Base-by-base conservation (phyloP, 2,113 vertebrate genomes). In the Vimba vimba region DNA sequence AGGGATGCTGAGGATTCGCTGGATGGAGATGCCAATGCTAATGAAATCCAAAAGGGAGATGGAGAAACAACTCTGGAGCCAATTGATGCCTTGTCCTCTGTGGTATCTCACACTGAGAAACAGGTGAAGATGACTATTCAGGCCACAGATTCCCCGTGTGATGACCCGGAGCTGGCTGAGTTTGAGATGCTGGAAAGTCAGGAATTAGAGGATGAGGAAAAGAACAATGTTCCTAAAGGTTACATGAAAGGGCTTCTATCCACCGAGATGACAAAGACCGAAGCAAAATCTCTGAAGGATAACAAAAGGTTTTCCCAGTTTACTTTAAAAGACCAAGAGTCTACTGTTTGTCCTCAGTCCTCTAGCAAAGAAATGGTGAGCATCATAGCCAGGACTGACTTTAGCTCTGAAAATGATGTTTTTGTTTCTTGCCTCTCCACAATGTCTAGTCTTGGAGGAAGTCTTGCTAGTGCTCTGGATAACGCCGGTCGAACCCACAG, bases 171-270 rank as follows among this genome's bases (percentile, higher is more conserved):
- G 23, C 88, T 96, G 89, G 95, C 93, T 1, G 95, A 96, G 89
- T 96, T 96, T 85, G 95, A 96, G 91, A 95, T 93, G 94, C 77
- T 96, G 84, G 95, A 96, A 89, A 94, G 93, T 86, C 94, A 94
- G 89, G 95, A 95, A 86, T 86, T 95, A 82, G 94, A 95, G 83
- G 90, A 93, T 0, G 91, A 92, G 23, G 93, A 94, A 0, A 94
- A 87, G 30, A 91, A 93, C 4, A 93, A 92, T 71, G 91, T 90
- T 87, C 90, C 91, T 0, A 83, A 92, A 91, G 19, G 82, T 92
- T n/a, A 84, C 23, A 55, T 21, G 21, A 68, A 19, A 27, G 45
- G 47, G 1, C 36, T 74, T 30, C 12, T 36, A 30, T 87, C 83
- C 57, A 86, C n/a, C 30, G 81, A 36, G 11, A 19, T 43, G 2